These are phyloP conservation scores for Pseudochaenichthys georgianus DNA, from an alignment of 2,797 vertebrate species.

Conservation along the genomic window DNA sequence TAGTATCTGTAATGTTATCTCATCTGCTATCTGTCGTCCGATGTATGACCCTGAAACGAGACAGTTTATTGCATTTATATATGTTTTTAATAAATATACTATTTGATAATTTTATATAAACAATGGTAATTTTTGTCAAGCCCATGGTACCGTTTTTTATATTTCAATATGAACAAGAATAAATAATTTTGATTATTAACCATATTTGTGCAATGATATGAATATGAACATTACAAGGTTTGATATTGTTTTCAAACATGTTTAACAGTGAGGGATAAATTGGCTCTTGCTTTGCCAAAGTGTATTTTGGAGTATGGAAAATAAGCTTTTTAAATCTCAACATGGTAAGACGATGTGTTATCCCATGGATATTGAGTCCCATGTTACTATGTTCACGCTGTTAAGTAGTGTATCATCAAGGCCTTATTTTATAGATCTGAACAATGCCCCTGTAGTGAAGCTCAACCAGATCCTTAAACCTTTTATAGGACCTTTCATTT, in stretches of 20 bases:
- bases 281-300: neutral
- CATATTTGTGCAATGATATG: constrained; percentile 36
- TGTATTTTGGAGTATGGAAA: neutral
- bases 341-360: neutral
- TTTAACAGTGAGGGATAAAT: neutral
- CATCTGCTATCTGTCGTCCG: constrained; percentile 23
- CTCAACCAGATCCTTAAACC: neutral
- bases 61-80: constrained; percentile 39
- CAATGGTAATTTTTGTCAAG: constrained; percentile 38
- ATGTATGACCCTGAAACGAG: constrained; percentile 38
- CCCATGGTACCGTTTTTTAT: constrained; percentile 48
- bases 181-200: constrained; percentile 64
- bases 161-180: constrained; percentile 57
- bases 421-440: constrained; percentile 11
- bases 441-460: constrained; percentile 12
- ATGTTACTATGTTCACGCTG: constrained; percentile 7
- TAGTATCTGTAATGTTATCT: constrained; percentile 26
- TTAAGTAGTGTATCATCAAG: neutral
- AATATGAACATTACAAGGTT: neutral
- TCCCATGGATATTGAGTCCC: neutral
- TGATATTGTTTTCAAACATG: neutral
- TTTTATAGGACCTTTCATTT: neutral
- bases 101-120: constrained; percentile 65
- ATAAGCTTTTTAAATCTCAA: neutral
- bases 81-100: constrained; percentile 50